Base-by-base conservation (phyloP, 2,113 vertebrate species). In the Collichthys lucidus region DNA sequence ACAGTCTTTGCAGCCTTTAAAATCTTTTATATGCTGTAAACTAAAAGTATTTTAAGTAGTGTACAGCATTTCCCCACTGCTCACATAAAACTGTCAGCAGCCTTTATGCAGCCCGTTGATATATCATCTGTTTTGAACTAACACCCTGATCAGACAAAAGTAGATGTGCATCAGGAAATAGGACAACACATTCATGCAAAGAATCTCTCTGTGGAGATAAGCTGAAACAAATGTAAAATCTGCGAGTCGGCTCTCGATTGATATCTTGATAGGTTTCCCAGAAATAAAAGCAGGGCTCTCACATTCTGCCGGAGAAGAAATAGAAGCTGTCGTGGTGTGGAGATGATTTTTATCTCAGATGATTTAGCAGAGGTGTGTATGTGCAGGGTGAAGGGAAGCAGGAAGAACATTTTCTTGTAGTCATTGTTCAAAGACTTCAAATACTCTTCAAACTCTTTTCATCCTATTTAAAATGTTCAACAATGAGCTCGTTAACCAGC, bases 1-100 rank as follows among this genome's bases (percentile, higher is more conserved):
- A 31, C 29, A 31, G 29, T 31, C 29, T 31, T 4, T 31, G 29
- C 29, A 31, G 5, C 29, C 29, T 31, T 31, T 31, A 31, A 31
- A 31, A 31, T 31, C 29, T 4, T 31, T 31, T 31, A 5, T 5
- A 5, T 31, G 29, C 29, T 5, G 29, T 31, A 4, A 31, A 31
- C 29, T 5, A 31, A 31, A 31, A 7, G 31, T 35, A 35, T 35
- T 35, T 35, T 35, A 35, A 35, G 31, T 35, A 35, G 47, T 46
- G 12, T 50, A 0, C 56, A 52, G 66, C 40, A 64, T 85, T 79
- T 82, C 56, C 67, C 73, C 16, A 61, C 84, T 68, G 83, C 83
- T 86, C 86, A 80, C 74, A 49, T 80, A 44, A 79, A 91, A 80
- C 80, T 77, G 71, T 84, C 84, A 56, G 49, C 59, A 8, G 64